Evolutionary conservation across 2,888 invertebrate genomes (phyloP), one percentile per base, ranked within the genome.

Genomic region (Caenorhabditis imperialis): DNA sequence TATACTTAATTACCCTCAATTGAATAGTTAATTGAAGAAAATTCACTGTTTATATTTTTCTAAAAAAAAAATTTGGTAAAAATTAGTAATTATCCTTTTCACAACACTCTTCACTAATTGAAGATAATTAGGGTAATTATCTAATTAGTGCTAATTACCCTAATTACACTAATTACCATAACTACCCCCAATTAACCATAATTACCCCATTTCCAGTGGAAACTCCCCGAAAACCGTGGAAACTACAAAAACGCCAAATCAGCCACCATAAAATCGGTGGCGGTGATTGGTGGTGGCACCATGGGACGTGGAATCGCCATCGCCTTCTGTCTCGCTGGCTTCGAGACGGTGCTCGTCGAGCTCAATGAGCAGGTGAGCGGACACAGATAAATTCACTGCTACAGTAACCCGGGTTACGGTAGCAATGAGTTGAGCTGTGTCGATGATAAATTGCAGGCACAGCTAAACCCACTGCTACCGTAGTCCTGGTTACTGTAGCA

Each of bases 221-320:
- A 40, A 3, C 63, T 79, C 6, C 77, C 77, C 3, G 62, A 67
- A 35, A 48, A 63, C 45, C 75, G 77, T 37, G 75, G 75, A 40
- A 38, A 47, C 38, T 62, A 44, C 18, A 40, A 54, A 23, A 79
- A 48, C 22, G 53, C 73, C 1, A n/a, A 63, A 14, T 45, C 73
- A 4, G 50, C 70, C 35, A 48, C 48, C 4, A 30, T 79, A 1
- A 45, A 69, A 55, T 27, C 37, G 0, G 73, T 63, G 8, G 65
- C 58, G 12, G 74, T 79, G 2, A 77, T 79, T 20, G 79, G 79
- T 16, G 79, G 79, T 33, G 79, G 89, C 8, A 89, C 89, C 3
- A 89, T 89, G 89, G 89, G 89, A 5, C 81, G 88, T 38, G 89
- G 89, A 18, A 89, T 89, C 23, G 88, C 88, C 27, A 85, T 89